Evolutionary conservation across 2,113 vertebrate genomes (phyloP), one percentile per base, ranked within the genome.

Genomic region (Stomatorhinus ivindoensis): DNA sequence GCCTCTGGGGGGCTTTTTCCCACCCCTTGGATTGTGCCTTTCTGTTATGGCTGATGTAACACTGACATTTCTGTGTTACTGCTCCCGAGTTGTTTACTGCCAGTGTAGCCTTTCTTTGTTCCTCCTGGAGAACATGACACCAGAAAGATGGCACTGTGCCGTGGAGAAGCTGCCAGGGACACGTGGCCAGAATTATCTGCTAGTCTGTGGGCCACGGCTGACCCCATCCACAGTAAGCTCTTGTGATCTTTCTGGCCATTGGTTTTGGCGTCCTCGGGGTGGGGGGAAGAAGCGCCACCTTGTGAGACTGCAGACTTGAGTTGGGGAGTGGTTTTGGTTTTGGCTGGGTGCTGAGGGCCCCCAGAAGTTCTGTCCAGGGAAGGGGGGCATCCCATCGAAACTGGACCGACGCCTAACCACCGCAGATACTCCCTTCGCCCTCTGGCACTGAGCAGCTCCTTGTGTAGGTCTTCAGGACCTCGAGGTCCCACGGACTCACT

Each of bases 121-220:
- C 39, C 9, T 39, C 39, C 9, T 31, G 73, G 73, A 39, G 73
- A 80, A 8, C 73, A 83, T 88, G 35, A 51, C 87, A 82, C 19
- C 39, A 61, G 46, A 89, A 87, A 27, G 24, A 89, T 76, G 85
- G 86, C 53, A 85, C 3, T 91, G 87, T 91, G 80, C 51, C 55
- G 39, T 8, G 73, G 84, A 44, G 11, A 50, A 42, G 47, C 50
- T 89, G 82, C 87, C 87, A 89, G 82, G 86, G 87, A 90, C 91
- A 92, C 55, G 55, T 92, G 92, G 69, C 89, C 82, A 17, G 24
- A 58, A 90, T 94, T 89, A 90, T 93, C 89, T 90, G 65, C 89
- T 91, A n/a, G 31, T 9, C 90, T 90, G 85, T 31, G 46, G 88
- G 85, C 39, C 87, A 10, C 53, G 24, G 89, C 91, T 5, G 80